Conservation (phyloP, 1,140 invertebrate species). For the Neomicropteryx cornuta region DNA sequence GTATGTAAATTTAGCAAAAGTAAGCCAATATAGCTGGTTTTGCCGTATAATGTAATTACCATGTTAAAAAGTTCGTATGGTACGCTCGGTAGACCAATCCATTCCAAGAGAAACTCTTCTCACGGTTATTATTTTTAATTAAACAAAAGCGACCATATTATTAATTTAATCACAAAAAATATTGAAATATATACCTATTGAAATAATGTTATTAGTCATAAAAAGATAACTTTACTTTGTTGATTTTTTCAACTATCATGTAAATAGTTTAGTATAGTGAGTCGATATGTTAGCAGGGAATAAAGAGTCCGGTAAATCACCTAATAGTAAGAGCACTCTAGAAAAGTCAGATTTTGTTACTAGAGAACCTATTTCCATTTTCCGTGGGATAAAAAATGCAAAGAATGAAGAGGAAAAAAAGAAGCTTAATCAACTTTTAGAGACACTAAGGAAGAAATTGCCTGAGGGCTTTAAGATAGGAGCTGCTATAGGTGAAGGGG, state of each 20-base stretch:
- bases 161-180: constrained; percentile 1
- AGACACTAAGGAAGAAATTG: not conserved
- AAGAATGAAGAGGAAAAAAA: constrained; percentile 1
- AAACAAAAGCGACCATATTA: constrained; percentile 1
- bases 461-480: not conserved
- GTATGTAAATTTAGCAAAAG: constrained; percentile 11
- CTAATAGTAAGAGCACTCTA: constrained; percentile 1
- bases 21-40: constrained; percentile 8
- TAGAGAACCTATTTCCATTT: constrained; percentile 1
- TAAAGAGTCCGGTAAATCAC: constrained; percentile 1
- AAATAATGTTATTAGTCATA: constrained; percentile 1
- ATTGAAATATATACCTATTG: constrained; percentile 1
- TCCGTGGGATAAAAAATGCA: not conserved
- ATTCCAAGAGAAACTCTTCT: not conserved
- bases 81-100: constrained; percentile 3
- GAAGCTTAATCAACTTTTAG: constrained; percentile 1
- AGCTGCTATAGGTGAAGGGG: constrained; percentile 1
- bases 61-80: constrained; percentile 8
- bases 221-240: constrained; percentile 1
- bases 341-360: constrained; percentile 1
- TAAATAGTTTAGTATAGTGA: constrained; percentile 1
- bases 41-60: constrained; percentile 6
- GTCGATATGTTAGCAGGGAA: constrained; percentile 1
- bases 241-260: constrained; percentile 1
- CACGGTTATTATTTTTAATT: constrained; percentile 1